Base-by-base conservation (phyloP, 2,797 vertebrate species). In the Hafferia zeledoni region DNA sequence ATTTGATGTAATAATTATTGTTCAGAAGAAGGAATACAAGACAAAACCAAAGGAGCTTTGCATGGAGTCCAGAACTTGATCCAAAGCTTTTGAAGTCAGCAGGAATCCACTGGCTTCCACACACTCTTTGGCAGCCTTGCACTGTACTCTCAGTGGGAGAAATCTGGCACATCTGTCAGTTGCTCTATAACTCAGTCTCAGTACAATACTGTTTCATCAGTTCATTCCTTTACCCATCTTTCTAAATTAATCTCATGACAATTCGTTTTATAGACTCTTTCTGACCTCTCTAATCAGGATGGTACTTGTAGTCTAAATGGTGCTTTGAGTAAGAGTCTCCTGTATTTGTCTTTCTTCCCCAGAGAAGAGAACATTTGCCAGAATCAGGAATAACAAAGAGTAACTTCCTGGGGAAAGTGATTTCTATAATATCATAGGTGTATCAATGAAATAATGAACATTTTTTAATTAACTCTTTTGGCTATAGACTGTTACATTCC, bases 231-330 rank as follows among this genome's bases (percentile, higher is more conserved):
- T 77, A 52, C 70, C 27, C 31, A 74, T 92, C 52, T 82, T 87
- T 35, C 44, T 77, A 95, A 93, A 94, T 87, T 84, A 90, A 92
- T 90, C 86, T 90, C 78, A 84, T 49, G 64, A 76, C 28, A 84
- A 83, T 90, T 83, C 33, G 19, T 43, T 90, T 88, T 84, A 92
- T 74, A 92, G 70, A 87, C 31, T 86, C 24, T 52, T 90, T 74
- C 55, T 84, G 64, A 74, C 81, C 70, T 74, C 30, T 80, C 56
- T 53, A 74, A 68, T 94, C 60, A 69, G 46, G 41, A 49, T 53
- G 10, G 11, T 92, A 14, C 33, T 88, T 90, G 37, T 67, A 84
- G 53, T 85, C 27, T 68, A 89, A 87, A 57, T 19, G 19, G 4
- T 67, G n/a, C 74, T 90, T 90, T 84, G 70, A 95, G 35, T 71